Evolutionary conservation across 2,113 vertebrate species (phyloP).

Genomic region (Antechinus flavipes): DNA sequence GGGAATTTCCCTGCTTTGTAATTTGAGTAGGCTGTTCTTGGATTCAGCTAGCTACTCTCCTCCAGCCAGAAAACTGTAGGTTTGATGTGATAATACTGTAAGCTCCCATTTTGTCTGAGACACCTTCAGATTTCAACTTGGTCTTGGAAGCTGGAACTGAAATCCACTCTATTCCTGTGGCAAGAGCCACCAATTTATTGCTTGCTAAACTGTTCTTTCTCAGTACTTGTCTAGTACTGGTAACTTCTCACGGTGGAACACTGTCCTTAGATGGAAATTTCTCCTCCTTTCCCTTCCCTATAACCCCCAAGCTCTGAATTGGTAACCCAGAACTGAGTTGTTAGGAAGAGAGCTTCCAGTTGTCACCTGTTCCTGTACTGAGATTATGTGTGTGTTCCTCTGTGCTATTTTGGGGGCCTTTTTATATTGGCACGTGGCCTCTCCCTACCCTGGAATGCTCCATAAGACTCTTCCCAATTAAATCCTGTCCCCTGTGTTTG

Average conservation of each 20-base stretch:
- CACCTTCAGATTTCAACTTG: too few species aligned
- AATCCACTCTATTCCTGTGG: not conserved
- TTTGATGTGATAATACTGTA: not conserved
- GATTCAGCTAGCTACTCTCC: not conserved
- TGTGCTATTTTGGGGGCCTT: not conserved
- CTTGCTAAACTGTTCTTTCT: too few species aligned
- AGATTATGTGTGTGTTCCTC: not conserved
- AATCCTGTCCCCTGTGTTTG: not conserved
- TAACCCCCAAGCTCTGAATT: not conserved
- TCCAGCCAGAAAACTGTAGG: not conserved
- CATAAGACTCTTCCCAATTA: not conserved
- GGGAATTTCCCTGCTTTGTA: not conserved
- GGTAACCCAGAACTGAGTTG: not conserved
- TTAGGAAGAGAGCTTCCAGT: not conserved
- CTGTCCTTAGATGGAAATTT: too few species aligned
- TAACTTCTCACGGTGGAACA: too few species aligned
- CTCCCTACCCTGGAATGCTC: not conserved
- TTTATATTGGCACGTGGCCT: not conserved
- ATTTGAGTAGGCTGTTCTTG: too few species aligned
- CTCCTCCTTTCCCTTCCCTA: not conserved
- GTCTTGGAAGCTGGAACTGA: too few species aligned
- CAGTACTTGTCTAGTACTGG: too few species aligned
- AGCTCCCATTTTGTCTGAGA: too few species aligned
- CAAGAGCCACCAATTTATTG: not conserved
- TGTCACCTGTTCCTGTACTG: not conserved